These are phyloP conservation scores for Xiphorhynchus elegans DNA, from an alignment of 2,113 vertebrate species.

Conservation along the genomic window DNA sequence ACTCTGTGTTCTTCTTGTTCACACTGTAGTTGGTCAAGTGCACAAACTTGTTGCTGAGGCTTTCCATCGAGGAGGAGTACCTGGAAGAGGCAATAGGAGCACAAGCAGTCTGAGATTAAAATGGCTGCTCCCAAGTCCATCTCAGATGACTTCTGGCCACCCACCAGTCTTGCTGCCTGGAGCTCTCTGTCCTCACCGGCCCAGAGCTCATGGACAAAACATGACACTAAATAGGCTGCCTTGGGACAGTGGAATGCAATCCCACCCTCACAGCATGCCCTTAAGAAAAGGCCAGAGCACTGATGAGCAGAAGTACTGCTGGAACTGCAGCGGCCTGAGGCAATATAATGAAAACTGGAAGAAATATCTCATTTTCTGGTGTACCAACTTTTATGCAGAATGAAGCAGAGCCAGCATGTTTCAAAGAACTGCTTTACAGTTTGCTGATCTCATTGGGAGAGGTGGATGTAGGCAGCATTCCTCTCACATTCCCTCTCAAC, in stretches of 20 bases:
- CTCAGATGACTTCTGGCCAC: neutral
- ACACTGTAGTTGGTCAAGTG: slow-evolving; percentile 99
- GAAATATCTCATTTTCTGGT: neutral
- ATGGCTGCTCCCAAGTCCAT: neutral
- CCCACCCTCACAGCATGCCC: neutral
- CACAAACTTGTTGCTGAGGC: slow-evolving; percentile 94
- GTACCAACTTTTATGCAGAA: neutral
- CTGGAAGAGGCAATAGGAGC: slow-evolving; percentile 59
- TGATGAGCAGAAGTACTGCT: neutral
- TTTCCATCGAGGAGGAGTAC: slow-evolving; percentile 96
- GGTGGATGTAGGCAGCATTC: neutral
- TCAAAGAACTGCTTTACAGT: neutral
- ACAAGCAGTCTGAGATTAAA: neutral
- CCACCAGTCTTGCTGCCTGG: neutral
- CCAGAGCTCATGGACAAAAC: neutral
- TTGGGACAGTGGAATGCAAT: neutral
- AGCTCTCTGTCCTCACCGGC: neutral
- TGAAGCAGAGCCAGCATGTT: neutral
- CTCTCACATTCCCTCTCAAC: neutral
- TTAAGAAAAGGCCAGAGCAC: neutral
- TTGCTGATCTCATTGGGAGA: neutral
- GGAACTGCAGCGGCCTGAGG: neutral
- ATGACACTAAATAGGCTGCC: neutral
- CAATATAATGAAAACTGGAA: neutral
- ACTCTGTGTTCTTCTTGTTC: slow-evolving; percentile 93